Percentiles rank a stretch among this genome's conserved stretches.
phyloP scores from a whole-genome alignment of 2,797 vertebrate species.

The Coregonus suidteri region DNA sequence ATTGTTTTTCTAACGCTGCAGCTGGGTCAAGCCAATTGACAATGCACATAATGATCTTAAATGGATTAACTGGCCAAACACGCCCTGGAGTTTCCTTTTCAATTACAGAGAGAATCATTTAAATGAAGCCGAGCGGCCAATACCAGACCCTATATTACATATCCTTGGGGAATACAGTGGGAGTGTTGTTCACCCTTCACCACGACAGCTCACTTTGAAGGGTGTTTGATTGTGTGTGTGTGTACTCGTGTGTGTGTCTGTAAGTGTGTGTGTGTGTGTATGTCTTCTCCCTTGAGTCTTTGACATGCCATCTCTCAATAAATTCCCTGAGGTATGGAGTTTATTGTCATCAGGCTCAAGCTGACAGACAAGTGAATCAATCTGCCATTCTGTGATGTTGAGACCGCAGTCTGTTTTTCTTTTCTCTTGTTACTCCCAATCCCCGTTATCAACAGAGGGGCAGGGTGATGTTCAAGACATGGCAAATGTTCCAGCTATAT shows the following conservation, averaged over 20 bases:
- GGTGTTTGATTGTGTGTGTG: background rate
- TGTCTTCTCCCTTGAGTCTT: conserved; percentile 40
- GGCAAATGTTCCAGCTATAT: background rate
- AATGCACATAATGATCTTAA: conserved; percentile 80
- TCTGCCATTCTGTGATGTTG: conserved; percentile 54
- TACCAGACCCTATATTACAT: conserved; percentile 38
- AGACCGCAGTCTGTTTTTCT: conserved; percentile 6
- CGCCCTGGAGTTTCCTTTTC: conserved; percentile 74
- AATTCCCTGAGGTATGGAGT: conserved; percentile 71
- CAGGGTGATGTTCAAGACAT: background rate
- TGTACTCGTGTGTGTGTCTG: too few species aligned
- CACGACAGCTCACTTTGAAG: conserved; percentile 27
- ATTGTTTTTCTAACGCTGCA: conserved; percentile 60
- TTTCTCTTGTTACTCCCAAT: background rate
- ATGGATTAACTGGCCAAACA: conserved; percentile 80
- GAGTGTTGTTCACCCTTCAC: conserved; percentile 35
- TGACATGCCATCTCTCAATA: conserved; percentile 72
- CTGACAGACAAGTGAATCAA: conserved; percentile 80
- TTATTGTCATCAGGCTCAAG: conserved; percentile 73
- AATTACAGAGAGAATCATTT: conserved; percentile 75
- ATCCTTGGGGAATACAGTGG: conserved; percentile 25
- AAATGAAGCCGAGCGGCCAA: conserved; percentile 59
- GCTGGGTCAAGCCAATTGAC: conserved; percentile 77
- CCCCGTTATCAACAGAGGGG: too few species aligned
- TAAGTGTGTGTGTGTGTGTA: background rate